Conservation (phyloP, 2,113 vertebrate genomes). For the Campylomormyrus numenius region DNA sequence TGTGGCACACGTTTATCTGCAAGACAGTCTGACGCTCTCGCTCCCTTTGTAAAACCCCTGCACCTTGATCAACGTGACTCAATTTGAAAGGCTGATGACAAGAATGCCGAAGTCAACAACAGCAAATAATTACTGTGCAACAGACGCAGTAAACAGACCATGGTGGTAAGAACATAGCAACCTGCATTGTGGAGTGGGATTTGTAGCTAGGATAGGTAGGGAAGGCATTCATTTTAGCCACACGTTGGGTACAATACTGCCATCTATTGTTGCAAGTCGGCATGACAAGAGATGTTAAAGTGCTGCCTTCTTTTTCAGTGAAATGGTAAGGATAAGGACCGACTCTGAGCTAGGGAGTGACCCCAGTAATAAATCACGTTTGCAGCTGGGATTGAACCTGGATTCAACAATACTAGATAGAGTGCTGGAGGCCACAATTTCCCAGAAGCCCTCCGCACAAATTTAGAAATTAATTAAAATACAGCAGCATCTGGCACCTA, state of each 20-base stretch:
- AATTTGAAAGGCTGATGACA: background rate
- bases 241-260: slow-evolving; percentile 36
- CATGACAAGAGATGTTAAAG: background rate
- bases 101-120: background rate
- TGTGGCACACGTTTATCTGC: background rate
- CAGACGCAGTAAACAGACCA: background rate
- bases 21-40: background rate
- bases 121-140: background rate
- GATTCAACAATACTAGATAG: background rate
- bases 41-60: slow-evolving; percentile 1
- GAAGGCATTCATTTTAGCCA: background rate
- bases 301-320: background rate
- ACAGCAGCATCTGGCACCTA: background rate
- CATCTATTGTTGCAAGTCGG: slow-evolving; percentile 32
- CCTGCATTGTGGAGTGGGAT: background rate
- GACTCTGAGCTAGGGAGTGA: background rate
- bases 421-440: background rate
- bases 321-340: background rate
- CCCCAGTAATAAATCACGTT: background rate
- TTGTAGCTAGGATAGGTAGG: background rate
- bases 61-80: background rate
- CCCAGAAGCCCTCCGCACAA: background rate
- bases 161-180: background rate
- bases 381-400: background rate
- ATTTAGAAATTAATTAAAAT: slow-evolving; percentile 17